Conservation (phyloP, 1,140 invertebrate genomes). For the Hylyphantes graminicola region DNA sequence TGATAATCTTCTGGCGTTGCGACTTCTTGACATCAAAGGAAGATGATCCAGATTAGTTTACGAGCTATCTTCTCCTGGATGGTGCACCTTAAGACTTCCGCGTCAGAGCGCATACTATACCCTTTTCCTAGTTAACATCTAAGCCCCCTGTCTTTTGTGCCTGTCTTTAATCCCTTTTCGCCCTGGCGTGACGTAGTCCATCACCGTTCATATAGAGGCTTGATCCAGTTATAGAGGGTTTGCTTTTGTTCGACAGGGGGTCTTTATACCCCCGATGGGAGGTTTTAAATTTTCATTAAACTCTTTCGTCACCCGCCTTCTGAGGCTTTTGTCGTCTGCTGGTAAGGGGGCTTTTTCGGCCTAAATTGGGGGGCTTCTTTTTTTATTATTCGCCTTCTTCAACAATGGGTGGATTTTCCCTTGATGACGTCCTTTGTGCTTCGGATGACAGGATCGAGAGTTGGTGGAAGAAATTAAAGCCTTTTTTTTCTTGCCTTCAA, state of each 20-base stretch:
- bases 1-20: slow-evolving; percentile 39
- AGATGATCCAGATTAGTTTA: slow-evolving; percentile 59
- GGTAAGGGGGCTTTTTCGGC: slow-evolving; percentile 14
- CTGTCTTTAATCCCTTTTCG: no score
- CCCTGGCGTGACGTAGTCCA: slow-evolving; percentile 39
- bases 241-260: not conserved
- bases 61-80: slow-evolving; percentile 39
- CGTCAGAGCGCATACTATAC: slow-evolving; percentile 24
- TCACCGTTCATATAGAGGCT: slow-evolving; percentile 1
- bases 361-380: not conserved
- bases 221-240: no score
- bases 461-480: not conserved
- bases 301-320: slow-evolving; percentile 57
- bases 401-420: slow-evolving; percentile 25
- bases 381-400: not conserved
- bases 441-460: slow-evolving; percentile 50
- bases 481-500: not conserved
- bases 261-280: slow-evolving; percentile 3
- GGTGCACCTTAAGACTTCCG: slow-evolving; percentile 41
- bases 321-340: slow-evolving; percentile 9
- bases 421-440: slow-evolving; percentile 48
- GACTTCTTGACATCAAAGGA: slow-evolving; percentile 14
- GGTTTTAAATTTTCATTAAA: slow-evolving; percentile 61
- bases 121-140: slow-evolving; percentile 12
- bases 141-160: not conserved